Base-by-base conservation (phyloP, 2,888 invertebrate species). In the Plagiodera versicolora region DNA sequence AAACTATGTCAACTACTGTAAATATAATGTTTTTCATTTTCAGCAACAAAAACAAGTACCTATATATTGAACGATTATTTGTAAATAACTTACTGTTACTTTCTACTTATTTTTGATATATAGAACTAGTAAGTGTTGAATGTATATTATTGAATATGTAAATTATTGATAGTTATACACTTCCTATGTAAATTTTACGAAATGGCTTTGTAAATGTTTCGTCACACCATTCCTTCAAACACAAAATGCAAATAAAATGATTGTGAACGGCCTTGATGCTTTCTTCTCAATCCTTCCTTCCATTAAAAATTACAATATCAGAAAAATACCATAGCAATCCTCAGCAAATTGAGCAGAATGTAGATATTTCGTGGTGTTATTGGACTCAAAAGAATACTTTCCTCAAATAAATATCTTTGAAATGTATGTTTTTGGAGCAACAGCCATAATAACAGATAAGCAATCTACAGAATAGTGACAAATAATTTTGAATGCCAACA, bases 201-300 rank as follows among this genome's bases (percentile, higher is more conserved):
- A 72, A 64, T 70, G 74, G 75, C 77, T 75, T 76, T 72, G 73
- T 76, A 74, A 74, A 74, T 73, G 74, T 75, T 76, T 74, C 71
- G 72, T 70, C 73, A 76, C 76, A 75, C 71, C 74, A 75, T 74
- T 74, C 74, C 52, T 55, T 74, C 73, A 65, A 67, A 70, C 71
- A 65, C 67, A 24, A 69, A 56, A 68, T 65, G 56, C 65, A 63
- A 70, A 70, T 70, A 69, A 69, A 71, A 57, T 46, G 46, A 62
- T 67, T 67, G 39, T 56, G 60, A 56, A 52, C 49, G 46, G 19
- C 20, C 14, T 16, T n/a, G 8, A 19, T 1, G 28, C 52, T 18
- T 46, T 58, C 52, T 52, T 32, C 45, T 19, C 19, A 1, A 53
- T 48, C 35, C 46, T 16, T 9, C 8, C 49, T 10, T 14, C n/a